Base-by-base conservation (phyloP, 2,797 vertebrate species). In the Anas acuta region DNA sequence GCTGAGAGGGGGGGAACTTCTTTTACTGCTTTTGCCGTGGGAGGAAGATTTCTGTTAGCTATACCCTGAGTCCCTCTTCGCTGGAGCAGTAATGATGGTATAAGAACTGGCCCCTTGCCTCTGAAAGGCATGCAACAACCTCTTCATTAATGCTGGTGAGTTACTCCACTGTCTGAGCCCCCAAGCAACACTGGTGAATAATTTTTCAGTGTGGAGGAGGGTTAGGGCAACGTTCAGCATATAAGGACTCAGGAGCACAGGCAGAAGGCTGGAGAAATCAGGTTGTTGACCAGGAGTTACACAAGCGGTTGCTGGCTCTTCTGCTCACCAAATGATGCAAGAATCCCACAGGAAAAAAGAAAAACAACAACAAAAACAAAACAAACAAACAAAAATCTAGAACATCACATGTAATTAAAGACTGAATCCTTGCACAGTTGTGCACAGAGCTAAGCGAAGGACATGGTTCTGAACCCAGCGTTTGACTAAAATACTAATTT, bases 401-500 rank as follows among this genome's bases (percentile, higher is more conserved):
- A 88, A 66, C 60, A 47, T 41, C 32, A 8, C 30, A 10, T 13
- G 15, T 72, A 72, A 71, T 84, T 86, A 73, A 81, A 95, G 90
- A 25, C 66, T 80, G 65, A 39, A 56, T 56, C 51, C 30, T 76
- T 2, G 5, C n/a, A 39, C 9, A 70, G 1, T 64, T 84, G 43
- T 78, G 77, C 78, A 91, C 54, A 47, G 64, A 56, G 4, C 69
- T 54, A 51, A 65, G 69, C 0, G 1, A 77, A 60, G 67, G 45
- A 28, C 51, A 47, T 22, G 23, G 71, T 37, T 78, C 41, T 76
- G 75, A 88, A 77, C 65, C 49, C 47, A 61, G 11, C 25, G 8
- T 51, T 93, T 88, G 66, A 53, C 84, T 81, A 62, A 86, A 93
- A 86, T 45, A 71, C 62, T 69, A 5, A 65, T 58, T 79, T 90